phyloP scores from a whole-genome alignment of 2,797 vertebrate genomes.

The Vireo griseus region DNA sequence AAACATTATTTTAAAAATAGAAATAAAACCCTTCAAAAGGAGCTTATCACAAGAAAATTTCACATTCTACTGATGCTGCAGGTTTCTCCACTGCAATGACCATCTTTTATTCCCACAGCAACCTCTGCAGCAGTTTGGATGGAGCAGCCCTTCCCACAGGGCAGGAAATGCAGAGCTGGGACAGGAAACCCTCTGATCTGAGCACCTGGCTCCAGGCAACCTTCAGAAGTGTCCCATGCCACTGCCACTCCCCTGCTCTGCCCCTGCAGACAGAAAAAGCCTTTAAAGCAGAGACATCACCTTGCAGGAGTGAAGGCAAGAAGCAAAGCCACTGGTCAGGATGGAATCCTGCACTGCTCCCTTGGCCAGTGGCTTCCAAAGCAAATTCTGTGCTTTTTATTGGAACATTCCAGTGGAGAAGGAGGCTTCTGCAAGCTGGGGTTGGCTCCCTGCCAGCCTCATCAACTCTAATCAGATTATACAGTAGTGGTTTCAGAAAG shows the following conservation, averaged over 20 bases:
- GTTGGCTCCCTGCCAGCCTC: conserved; percentile 36
- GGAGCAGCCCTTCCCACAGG: background rate
- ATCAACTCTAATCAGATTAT: conserved; percentile 66
- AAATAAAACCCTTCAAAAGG: background rate
- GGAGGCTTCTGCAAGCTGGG: background rate
- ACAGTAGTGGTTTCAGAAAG: conserved; percentile 65
- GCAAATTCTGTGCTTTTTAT: background rate
- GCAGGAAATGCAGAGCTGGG: background rate
- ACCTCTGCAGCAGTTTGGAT: background rate
- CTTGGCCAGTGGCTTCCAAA: background rate
- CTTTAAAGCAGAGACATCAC: background rate
- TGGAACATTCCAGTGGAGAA: conserved; percentile 32
- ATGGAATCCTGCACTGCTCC: background rate
- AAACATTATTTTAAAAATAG: background rate
- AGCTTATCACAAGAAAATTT: background rate
- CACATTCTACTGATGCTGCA: background rate
- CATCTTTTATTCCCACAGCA: background rate
- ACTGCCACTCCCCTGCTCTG: background rate
- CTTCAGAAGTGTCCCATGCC: accelerated
- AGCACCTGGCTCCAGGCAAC: background rate
- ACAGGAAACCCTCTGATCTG: background rate
- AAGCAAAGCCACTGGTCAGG: background rate
- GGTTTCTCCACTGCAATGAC: accelerated
- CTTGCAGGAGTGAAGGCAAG: background rate
- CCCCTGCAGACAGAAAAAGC: background rate